These are phyloP conservation scores for Callinectes sapidus DNA, from an alignment of 2,888 invertebrate genomes.

Conservation along the genomic window DNA sequence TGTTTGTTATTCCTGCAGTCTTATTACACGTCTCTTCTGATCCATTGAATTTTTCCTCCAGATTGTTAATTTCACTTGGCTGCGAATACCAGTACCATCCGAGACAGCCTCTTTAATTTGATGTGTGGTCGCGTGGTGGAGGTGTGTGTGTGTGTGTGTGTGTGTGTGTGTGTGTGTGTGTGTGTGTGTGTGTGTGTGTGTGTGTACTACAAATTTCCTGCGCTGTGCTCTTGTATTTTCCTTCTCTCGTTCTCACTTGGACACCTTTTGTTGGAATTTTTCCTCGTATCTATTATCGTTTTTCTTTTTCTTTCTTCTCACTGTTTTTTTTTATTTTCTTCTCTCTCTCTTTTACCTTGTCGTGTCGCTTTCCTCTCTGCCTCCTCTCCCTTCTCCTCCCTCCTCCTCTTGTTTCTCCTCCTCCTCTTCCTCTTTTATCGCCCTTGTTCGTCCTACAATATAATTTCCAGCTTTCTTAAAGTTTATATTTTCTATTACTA, in stretches of 20 bases:
- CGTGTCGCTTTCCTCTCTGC: background rate
- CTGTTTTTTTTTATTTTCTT: background rate
- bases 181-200: constrained; percentile 37
- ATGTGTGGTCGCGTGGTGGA: background rate
- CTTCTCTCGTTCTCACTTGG: background rate
- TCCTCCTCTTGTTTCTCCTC: background rate
- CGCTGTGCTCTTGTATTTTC: background rate
- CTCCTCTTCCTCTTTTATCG: background rate
- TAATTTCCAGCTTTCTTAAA: background rate
- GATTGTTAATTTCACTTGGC: background rate
- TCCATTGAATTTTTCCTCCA: background rate
- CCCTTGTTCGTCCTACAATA: background rate
- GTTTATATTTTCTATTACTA: background rate
- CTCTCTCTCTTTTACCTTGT: background rate
- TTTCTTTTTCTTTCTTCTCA: background rate
- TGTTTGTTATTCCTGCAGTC: background rate
- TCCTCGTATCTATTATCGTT: constrained; percentile 13
- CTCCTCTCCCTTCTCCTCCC: background rate
- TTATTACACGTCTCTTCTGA: background rate
- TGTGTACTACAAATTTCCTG: background rate
- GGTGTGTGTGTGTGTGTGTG: constrained; percentile 18
- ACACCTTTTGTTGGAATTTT: background rate
- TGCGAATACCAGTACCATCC: background rate
- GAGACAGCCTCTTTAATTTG: background rate
- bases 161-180: constrained; percentile 39